phyloP scores from a whole-genome alignment of 2,888 invertebrate genomes.

The Hypsopygia costalis region DNA sequence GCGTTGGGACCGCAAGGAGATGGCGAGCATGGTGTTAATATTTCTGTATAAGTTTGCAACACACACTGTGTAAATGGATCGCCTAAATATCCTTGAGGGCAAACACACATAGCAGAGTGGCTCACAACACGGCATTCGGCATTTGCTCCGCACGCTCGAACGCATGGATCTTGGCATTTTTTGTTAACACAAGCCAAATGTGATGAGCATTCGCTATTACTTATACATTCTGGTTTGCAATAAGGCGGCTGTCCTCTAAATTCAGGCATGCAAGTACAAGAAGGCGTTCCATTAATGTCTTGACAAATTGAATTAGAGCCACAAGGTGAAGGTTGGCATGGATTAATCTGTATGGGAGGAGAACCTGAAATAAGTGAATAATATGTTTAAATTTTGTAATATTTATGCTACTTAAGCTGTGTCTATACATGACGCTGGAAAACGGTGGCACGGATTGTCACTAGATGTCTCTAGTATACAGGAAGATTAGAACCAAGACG shows the following conservation, averaged over 20 bases:
- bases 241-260: conserved; percentile 87
- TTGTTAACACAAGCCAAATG: conserved; percentile 86
- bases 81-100: conserved; percentile 82
- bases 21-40: conserved; percentile 83
- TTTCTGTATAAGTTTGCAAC: conserved; percentile 66
- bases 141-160: conserved; percentile 85
- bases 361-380: conserved; percentile 36
- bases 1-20: conserved; percentile 88
- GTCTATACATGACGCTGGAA: too few species aligned
- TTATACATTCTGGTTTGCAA: conserved; percentile 89
- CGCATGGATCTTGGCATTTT: conserved; percentile 88
- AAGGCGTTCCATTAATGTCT: conserved; percentile 83
- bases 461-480: too few species aligned
- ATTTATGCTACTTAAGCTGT: too few species aligned
- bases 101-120: conserved; percentile 89
- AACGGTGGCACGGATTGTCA: too few species aligned
- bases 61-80: conserved; percentile 83
- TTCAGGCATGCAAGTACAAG: conserved; percentile 86
- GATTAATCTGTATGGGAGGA: conserved; percentile 67
- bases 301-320: conserved; percentile 89
- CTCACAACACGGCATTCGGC: conserved; percentile 88
- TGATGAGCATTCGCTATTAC: conserved; percentile 86
- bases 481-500: too few species aligned
- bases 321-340: conserved; percentile 89
- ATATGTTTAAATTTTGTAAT: too few species aligned